A percentile compares a stretch with the other conserved stretches of the same genome.
Conservation (phyloP, 2,888 invertebrate genomes). For the Catocala nupta region DNA sequence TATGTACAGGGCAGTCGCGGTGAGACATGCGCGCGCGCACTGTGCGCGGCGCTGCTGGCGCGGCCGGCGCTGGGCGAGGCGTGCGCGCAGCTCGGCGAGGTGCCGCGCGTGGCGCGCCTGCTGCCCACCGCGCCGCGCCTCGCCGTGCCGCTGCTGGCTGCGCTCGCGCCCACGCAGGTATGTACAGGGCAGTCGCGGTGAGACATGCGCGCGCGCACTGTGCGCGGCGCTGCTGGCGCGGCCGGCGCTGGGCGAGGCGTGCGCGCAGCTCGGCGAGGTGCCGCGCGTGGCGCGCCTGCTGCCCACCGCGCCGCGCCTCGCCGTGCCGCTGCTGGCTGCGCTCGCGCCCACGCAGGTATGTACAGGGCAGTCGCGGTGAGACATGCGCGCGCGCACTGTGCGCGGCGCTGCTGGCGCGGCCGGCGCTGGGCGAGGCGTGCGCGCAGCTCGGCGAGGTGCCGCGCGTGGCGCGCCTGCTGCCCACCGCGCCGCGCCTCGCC, state of each 20-base stretch:
- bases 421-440: conserved; percentile 94
- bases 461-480: conserved; percentile 92
- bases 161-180: conserved; percentile 93
- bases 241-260: conserved; percentile 94
- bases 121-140: conserved; percentile 92
- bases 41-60: conserved; percentile 94
- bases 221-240: conserved; percentile 95
- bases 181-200: conserved; percentile 90
- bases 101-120: conserved; percentile 92
- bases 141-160: conserved; percentile 95
- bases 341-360: conserved; percentile 92
- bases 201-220: conserved; percentile 94
- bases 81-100: conserved; percentile 95
- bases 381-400: conserved; percentile 94
- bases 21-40: conserved; percentile 93
- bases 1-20: conserved; percentile 90
- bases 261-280: conserved; percentile 96
- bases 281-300: conserved; percentile 93
- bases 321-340: conserved; percentile 95
- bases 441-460: conserved; percentile 96
- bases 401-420: conserved; percentile 94
- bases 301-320: conserved; percentile 91
- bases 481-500: conserved; percentile 91
- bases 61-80: conserved; percentile 96
- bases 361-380: conserved; percentile 91